phyloP scores from a whole-genome alignment of 2,113 vertebrate genomes.

The Dasyornis broadbenti region DNA sequence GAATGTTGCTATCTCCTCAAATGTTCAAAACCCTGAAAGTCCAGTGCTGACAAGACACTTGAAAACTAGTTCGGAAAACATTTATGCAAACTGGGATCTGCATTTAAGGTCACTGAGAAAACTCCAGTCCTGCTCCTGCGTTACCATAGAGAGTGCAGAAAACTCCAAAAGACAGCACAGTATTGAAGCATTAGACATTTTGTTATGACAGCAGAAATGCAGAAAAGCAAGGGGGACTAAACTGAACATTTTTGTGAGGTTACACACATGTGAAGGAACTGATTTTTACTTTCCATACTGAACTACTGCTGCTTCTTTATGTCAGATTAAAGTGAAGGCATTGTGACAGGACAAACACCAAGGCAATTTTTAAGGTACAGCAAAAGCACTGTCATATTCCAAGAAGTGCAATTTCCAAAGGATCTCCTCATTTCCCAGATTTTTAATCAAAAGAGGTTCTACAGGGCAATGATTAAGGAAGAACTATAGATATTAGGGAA shows the following conservation, averaged over 20 bases:
- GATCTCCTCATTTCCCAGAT: background rate
- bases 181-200: background rate
- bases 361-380: background rate
- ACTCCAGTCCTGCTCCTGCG: background rate
- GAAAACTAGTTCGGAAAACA: background rate
- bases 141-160: fast-evolving
- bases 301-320: background rate
- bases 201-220: background rate
- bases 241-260: background rate
- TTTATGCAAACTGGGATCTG: background rate
- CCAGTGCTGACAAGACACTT: background rate
- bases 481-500: background rate
- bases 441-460: background rate
- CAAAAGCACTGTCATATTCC: background rate
- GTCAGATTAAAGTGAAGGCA: background rate
- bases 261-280: background rate
- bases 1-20: background rate
- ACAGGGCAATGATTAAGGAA: background rate
- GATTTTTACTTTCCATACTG: background rate
- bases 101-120: background rate
- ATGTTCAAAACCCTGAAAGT: background rate
- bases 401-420: background rate
- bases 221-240: background rate
- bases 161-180: background rate
- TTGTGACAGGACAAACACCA: background rate